Conservation (phyloP, 2,888 invertebrate species). For the Tetranychus piercei region DNA sequence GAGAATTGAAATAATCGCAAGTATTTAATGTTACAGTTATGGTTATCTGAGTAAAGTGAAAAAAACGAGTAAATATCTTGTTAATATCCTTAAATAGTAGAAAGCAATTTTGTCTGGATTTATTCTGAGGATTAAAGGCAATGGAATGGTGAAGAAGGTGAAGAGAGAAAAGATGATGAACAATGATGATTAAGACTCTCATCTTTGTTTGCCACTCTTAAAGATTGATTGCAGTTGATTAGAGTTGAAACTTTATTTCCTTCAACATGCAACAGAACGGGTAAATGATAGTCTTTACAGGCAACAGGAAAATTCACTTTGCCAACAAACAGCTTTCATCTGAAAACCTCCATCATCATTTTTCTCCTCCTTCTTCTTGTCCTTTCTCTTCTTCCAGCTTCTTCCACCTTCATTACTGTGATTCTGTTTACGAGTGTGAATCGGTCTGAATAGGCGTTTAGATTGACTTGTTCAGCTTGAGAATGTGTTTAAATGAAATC, state of each 20-base stretch:
- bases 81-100: neutral
- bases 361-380: neutral
- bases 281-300: neutral
- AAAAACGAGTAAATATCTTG: no score
- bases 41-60: no score
- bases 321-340: neutral
- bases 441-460: no score
- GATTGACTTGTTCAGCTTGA: no score
- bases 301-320: neutral
- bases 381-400: neutral
- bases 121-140: neutral
- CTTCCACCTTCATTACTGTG: neutral
- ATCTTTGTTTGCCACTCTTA: neutral
- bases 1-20: no score
- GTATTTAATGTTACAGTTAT: no score
- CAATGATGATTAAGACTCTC: neutral
- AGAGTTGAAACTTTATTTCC: neutral
- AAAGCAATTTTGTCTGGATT: neutral
- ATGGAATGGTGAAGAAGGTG: neutral
- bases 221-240: slow-evolving; percentile 1
- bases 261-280: neutral
- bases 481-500: no score
- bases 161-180: neutral
- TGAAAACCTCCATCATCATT: slow-evolving; percentile 8
- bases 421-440: neutral